Evolutionary conservation across 2,113 vertebrate genomes (phyloP).

Genomic region (human): GRCh38 chr7:42454501-42455000

Average conservation of each 20-base stretch:
- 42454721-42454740: background rate
- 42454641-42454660: background rate
- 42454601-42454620: background rate
- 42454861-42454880: background rate
- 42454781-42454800: rapidly evolving
- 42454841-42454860: background rate
- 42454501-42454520: background rate
- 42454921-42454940: background rate
- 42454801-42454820: rapidly evolving
- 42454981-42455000: background rate
- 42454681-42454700: background rate
- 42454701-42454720: background rate
- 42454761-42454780: background rate
- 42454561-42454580: background rate
- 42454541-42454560: background rate
- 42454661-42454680: background rate
- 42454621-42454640: background rate
- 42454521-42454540: background rate
- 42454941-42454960: background rate
- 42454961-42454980: background rate
- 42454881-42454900: background rate
- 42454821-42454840: rapidly evolving
- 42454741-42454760: background rate
- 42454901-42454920: background rate
- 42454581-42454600: background rate